phyloP scores from a whole-genome alignment of 1,140 invertebrate genomes.

The Brachionus calyciflorus region DNA sequence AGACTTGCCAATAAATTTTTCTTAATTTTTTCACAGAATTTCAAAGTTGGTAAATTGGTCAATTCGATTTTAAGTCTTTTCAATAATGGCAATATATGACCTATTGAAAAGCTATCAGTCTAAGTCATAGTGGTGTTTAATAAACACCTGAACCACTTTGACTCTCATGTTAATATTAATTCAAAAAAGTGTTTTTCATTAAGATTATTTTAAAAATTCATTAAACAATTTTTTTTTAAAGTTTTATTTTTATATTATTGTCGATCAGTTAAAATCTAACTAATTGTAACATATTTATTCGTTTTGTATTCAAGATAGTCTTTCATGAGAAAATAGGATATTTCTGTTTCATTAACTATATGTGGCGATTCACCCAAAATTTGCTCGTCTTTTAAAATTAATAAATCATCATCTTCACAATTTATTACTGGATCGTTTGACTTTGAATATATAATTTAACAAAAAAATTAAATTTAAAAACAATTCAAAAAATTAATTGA shows the following conservation, averaged over 20 bases:
- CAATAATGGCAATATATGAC: too few species aligned
- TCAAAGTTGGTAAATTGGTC: too few species aligned
- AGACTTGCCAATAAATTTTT: not conserved
- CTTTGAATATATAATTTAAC: not conserved
- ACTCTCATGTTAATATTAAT: too few species aligned
- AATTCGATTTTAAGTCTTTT: too few species aligned
- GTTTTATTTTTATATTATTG: not conserved
- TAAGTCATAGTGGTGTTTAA: too few species aligned
- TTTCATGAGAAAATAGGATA: slow-evolving; percentile 16
- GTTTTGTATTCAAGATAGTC: slow-evolving; percentile 33
- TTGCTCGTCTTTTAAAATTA: slow-evolving; percentile 44
- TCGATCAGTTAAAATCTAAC: not conserved
- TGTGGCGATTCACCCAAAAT: not conserved
- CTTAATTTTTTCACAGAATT: too few species aligned
- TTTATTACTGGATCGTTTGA: slow-evolving; percentile 43
- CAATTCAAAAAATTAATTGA: too few species aligned
- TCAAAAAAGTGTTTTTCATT: too few species aligned
- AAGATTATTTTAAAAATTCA: too few species aligned
- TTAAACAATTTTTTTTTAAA: not conserved
- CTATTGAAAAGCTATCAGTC: too few species aligned
- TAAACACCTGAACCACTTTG: too few species aligned
- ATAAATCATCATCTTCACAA: slow-evolving; percentile 19
- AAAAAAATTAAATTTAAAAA: not conserved
- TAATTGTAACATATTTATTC: slow-evolving; percentile 14
- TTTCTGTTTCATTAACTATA: slow-evolving; percentile 41